Conservation (phyloP, 1,140 invertebrate genomes). For the Drosophila novamexicana region DNA sequence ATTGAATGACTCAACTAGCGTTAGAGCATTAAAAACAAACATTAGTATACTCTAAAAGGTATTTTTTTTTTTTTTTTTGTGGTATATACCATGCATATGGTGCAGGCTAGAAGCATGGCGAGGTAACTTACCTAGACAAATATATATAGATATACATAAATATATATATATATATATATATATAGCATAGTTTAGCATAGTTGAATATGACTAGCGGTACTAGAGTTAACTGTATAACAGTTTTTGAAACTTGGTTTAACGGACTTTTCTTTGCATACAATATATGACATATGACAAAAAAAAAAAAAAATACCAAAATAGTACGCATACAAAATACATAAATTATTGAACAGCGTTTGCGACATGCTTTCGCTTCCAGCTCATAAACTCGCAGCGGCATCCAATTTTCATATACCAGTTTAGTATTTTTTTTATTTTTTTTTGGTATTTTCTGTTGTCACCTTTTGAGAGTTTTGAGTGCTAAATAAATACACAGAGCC, state of each 20-base stretch:
- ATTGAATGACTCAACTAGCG: constrained; percentile 46
- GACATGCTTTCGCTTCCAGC: constrained; percentile 31
- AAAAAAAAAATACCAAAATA: constrained; percentile 7
- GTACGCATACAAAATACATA: not conserved
- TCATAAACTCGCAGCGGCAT: constrained; percentile 15
- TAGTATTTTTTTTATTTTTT: constrained; percentile 15
- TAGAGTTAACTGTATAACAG: constrained; percentile 42
- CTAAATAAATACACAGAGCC: constrained; percentile 67
- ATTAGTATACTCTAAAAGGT: constrained; percentile 6
- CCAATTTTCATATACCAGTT: constrained; percentile 14
- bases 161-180: not conserved
- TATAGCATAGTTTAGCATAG: constrained; percentile 2
- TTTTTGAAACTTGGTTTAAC: constrained; percentile 36
- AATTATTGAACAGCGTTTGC: constrained; percentile 19
- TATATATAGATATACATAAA: constrained; percentile 15
- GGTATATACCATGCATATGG: constrained; percentile 20
- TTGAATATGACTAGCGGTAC: constrained; percentile 31
- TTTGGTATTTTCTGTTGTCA: constrained; percentile 3
- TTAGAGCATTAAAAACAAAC: constrained; percentile 17
- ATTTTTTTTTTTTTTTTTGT: not conserved
- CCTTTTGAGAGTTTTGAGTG: constrained; percentile 29
- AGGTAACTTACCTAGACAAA: constrained; percentile 1
- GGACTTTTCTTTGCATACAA: constrained; percentile 19
- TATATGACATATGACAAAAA: not conserved
- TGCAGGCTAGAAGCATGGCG: not conserved